Percentiles rank a stretch among this genome's conserved stretches.
Conservation (phyloP, 2,888 invertebrate species). For the Drosophila falleni region DNA sequence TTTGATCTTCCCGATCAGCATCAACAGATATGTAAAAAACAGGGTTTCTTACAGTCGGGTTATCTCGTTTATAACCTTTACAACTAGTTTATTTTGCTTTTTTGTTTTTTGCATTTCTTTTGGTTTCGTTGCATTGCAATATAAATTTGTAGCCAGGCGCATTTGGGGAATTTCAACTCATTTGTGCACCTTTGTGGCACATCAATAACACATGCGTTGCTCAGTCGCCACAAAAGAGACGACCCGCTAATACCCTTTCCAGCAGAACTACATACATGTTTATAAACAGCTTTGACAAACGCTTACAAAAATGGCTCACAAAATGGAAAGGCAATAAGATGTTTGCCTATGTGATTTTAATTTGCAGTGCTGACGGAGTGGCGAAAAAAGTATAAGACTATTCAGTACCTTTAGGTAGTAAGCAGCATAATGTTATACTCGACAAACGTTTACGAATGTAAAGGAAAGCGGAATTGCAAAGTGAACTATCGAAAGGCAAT, state of each 20-base stretch:
- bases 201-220: slow-evolving; percentile 21
- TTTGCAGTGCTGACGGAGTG: background rate
- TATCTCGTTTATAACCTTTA: background rate
- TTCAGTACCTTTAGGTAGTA: too few species aligned
- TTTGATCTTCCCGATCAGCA: too few species aligned
- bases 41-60: background rate
- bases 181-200: slow-evolving; percentile 49
- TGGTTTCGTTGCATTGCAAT: slow-evolving; percentile 21
- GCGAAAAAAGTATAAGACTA: background rate
- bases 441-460: slow-evolving; percentile 16
- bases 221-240: background rate
- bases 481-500: background rate
- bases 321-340: background rate
- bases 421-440: too few species aligned
- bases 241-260: slow-evolving; percentile 4
- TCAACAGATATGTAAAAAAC: too few species aligned
- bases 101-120: background rate
- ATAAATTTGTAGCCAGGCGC: slow-evolving; percentile 45
- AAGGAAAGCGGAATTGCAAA: background rate
- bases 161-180: slow-evolving; percentile 60
- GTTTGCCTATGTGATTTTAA: background rate
- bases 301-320: background rate
- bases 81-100: background rate
- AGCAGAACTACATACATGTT: background rate
- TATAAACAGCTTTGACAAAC: slow-evolving; percentile 1